Evolutionary conservation across 1,140 invertebrate species (phyloP), one percentile per base, ranked within the genome.

Genomic region (Zophobas morio): DNA sequence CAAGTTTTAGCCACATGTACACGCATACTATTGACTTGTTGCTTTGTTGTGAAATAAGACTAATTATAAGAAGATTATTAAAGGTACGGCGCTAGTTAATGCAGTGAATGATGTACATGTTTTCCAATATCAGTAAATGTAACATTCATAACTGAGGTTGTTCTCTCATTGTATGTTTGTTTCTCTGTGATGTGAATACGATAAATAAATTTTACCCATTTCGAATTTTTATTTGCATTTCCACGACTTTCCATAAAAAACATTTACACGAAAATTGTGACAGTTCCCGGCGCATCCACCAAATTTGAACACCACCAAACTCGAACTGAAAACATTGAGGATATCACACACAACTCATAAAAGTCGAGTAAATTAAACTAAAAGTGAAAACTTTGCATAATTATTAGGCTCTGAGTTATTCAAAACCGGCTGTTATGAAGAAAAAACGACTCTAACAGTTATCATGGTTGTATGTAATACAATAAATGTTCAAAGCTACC

Each of bases 191-290:
- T 84, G 84, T 84, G 84, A 84, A 84, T 83, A 84, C 76, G 82
- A 84, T 82, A 83, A 84, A 84, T 83, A 84, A 84, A 84, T 84
- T 84, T 84, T 84, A 83, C 82, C 84, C 82, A 84, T 83, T 84
- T 84, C 82, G 76, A 82, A 80, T 53, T 42, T 53, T 53, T 73
- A 42, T 73, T 73, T 73, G 49, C 33, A 73, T 56, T 73, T 37
- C 42, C 42, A 40, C 60, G 36, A 6, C 8, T 70, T 40, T 34
- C 6, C 32, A 42, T 0, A 20, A 20, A 20, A 20, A 20, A 20
- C 20, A 20, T 20, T 20, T 20, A 20, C 20, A 20, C 20, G 20
- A 20, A 20, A 20, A 20, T 20, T 20, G 20, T 20, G 20, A 20
- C 20, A 20, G 20, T 20, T 20, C 20, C 20, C 20, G 49, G 49